phyloP scores from a whole-genome alignment of 64 coral and sea anemone genomes.

The Stylophora pistillata region DNA sequence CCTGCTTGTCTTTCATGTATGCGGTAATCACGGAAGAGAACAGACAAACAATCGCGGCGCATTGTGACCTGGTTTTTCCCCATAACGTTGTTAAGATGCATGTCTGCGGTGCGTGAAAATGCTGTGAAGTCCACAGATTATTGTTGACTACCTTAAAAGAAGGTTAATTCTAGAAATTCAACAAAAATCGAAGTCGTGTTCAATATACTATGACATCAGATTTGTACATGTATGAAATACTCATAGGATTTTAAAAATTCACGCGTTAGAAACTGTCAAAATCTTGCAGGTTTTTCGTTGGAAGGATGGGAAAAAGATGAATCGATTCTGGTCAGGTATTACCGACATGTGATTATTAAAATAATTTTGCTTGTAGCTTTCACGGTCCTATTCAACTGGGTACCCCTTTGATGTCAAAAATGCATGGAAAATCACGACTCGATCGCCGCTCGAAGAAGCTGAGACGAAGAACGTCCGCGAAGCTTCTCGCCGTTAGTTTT shows the following conservation, averaged over 20 bases:
- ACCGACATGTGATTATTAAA: not conserved
- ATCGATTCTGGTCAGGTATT: slow-evolving; percentile 3
- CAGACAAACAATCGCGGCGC: not conserved
- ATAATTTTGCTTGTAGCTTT: not conserved
- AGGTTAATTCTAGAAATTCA: not conserved
- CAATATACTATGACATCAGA: not conserved
- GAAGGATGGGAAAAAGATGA: not conserved
- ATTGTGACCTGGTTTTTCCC: not conserved
- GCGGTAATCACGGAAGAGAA: not conserved
- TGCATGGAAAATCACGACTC: too few relatives aligned
- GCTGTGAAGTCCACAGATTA: not conserved
- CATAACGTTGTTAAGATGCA: not conserved
- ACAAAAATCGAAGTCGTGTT: not conserved
- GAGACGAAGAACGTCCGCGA: too few relatives aligned
- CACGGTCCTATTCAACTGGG: too few relatives aligned
- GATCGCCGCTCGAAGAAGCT: too few relatives aligned
- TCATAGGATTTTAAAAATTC: slow-evolving; percentile 9
- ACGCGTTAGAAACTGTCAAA: slow-evolving; percentile 10
- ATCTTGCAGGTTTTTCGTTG: not conserved
- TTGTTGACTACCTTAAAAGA: not conserved
- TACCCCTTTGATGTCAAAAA: too few relatives aligned
- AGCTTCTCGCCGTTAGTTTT: too few relatives aligned
- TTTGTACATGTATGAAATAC: not conserved
- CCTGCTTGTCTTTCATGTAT: slow-evolving; percentile 35
- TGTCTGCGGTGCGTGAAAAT: not conserved